Base-by-base conservation (phyloP, 53 echinoderm and acorn worm genomes). In the Temnopleurus reevesii region DNA sequence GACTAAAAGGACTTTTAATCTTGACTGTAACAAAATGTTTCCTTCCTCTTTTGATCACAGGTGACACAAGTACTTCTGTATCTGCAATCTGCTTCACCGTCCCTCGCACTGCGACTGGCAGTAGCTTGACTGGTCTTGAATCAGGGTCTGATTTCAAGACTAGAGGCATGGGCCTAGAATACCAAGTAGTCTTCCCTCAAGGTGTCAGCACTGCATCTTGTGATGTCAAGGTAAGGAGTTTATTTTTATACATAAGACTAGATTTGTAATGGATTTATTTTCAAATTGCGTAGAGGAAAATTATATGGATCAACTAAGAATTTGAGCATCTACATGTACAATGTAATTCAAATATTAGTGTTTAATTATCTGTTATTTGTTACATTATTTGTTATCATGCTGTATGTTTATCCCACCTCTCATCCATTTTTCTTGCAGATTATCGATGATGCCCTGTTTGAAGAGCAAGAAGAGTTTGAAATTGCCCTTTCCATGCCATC, bases 81-180 rank as follows among this genome's bases (percentile, higher is more conserved):
- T 93, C 93, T 10, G 99, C 89, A 3, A 92, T 96, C 31, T 98
- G 99, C 59, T 98, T 95, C 93, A 97, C 93, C 87, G 86, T 95
- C 29, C 96, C 99, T 19, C 92, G 93, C 28, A 60, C 93, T 4
- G 99, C 99, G 0, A 89, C 89, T 0, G 94, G 97, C 19, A 98
- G 99, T 91, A 93, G 92, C 28, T 92, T 98, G 83, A 91, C 90
- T 13, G 94, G 96, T 4, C 86, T 98, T 44, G 96, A 98, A 80
- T 93, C 99, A 28, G 99, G 99, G 26, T 98, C 99, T 29, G 99
- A 98, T 77, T 98, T 76, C 86, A 98, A 96, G 93, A 91, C 96
- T 66, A 79, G 99, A 28, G 99, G 99, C 9, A 95, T 96, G 94
- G 89, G 53, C 34, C 59, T 93, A 6, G 92, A 96, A 63, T 94